Conservation (phyloP, 2,888 invertebrate genomes). For the Aphidius colemani region DNA sequence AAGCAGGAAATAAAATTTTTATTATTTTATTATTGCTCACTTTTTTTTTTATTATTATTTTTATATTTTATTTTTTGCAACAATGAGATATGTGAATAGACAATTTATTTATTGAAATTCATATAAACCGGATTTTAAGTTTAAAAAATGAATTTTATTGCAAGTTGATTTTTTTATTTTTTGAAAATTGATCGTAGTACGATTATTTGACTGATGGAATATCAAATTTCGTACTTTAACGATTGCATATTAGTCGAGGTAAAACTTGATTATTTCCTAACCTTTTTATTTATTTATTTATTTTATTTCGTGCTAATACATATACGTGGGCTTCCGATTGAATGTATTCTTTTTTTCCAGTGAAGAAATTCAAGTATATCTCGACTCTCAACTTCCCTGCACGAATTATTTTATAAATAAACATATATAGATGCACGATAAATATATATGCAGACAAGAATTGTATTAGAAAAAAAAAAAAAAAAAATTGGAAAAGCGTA, state of each 20-base stretch:
- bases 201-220: neutral
- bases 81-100: too few species aligned
- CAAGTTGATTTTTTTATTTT: neutral
- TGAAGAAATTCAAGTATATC: slow-evolving; percentile 13
- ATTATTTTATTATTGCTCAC: too few species aligned
- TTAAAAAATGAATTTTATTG: neutral
- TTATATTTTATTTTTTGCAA: too few species aligned
- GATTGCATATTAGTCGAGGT: neutral
- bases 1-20: too few species aligned
- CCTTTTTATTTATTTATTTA: slow-evolving; percentile 1
- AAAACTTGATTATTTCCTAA: slow-evolving; percentile 10
- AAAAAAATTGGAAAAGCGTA: slow-evolving; percentile 20
- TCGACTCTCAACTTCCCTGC: slow-evolving; percentile 8
- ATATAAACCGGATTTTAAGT: neutral
- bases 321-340: slow-evolving; percentile 24
- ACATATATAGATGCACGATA: slow-evolving; percentile 7
- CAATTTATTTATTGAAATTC: too few species aligned
- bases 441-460: slow-evolving; percentile 2
- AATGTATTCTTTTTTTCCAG: neutral
- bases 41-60: too few species aligned
- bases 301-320: slow-evolving; percentile 24
- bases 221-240: neutral
- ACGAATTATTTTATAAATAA: neutral
- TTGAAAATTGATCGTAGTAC: neutral
- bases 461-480: slow-evolving; percentile 13